Conservation (phyloP, 2,888 invertebrate species). For the Drosophila atripex region DNA sequence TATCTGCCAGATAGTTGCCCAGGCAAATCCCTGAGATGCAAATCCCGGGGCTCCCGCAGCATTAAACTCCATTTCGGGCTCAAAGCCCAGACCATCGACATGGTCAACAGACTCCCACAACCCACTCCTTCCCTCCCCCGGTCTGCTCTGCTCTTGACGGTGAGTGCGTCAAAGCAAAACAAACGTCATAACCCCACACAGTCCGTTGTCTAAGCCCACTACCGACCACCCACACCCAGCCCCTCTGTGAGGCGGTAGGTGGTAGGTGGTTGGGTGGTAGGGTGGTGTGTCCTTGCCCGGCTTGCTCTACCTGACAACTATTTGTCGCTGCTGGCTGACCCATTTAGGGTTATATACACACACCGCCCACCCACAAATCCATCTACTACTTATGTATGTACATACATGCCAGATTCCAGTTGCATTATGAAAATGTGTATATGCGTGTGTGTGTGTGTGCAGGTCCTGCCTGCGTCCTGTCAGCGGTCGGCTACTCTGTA, state of each 20-base stretch:
- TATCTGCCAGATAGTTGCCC: background rate
- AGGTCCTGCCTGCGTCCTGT: background rate
- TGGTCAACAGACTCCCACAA: conserved; percentile 6
- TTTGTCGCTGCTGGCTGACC: conserved; percentile 64
- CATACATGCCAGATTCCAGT: background rate
- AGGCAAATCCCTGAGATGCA: background rate
- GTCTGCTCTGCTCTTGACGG: background rate
- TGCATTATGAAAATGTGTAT: conserved; percentile 1
- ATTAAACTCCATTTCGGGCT: conserved; percentile 19
- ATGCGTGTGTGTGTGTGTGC: background rate
- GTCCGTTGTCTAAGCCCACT: background rate
- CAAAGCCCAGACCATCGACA: conserved; percentile 17
- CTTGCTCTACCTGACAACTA: conserved; percentile 65
- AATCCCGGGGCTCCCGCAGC: background rate
- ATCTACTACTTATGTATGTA: conserved; percentile 2
- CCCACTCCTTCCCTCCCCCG: too few relatives aligned
- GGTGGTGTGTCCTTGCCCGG: conserved; percentile 53
- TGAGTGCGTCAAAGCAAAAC: conserved; percentile 69
- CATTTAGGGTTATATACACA: conserved; percentile 54
- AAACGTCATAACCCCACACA: conserved; percentile 63
- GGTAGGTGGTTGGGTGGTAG: too few relatives aligned
- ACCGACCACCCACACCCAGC: background rate
- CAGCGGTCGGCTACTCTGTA: background rate
- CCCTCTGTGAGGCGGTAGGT: background rate
- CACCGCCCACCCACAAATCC: conserved; percentile 7